Base-by-base conservation (phyloP, 1,140 invertebrate species). In the Rhyacophila brunnea region DNA sequence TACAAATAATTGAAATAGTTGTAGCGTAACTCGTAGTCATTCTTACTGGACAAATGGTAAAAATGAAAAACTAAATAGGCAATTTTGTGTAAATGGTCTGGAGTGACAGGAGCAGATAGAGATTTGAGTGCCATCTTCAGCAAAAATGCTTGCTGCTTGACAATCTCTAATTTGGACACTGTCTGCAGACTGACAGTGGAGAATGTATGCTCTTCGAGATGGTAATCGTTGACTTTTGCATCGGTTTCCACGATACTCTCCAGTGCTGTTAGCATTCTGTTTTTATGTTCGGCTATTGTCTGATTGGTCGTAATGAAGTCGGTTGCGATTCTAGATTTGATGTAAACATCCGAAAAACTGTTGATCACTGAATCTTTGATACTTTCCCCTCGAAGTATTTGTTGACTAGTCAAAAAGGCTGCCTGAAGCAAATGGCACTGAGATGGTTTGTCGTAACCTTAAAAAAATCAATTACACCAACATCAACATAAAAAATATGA, bases 271-370 rank as follows among this genome's bases (percentile, higher is more conserved):
- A 78, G 57, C 77, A 79, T 79, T 28, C 59, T 51, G 53, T 74
- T 78, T 62, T 79, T 79, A 64, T 70, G 73, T 70, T 78, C 74
- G 6, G 76, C 72, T 18, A 78, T 56, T 10, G 73, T 69, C 19
- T 66, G 63, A 54, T 71, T 72, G 42, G 67, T 71, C 3, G 70
- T 70, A n/a, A 71, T 65, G 60, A 83, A 82, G 58, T 82, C 81
- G 18, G 70, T 68, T 3, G 79, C 71, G 35, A 77, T 78, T 65
- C 82, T 77, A 0, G 82, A 80, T 68, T 84, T 87, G 14, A 88
- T 78, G 67, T 90, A 92, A 18, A 90, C 82, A 67, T 90, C 88
- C 1, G 78, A 70, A 62, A 86, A 86, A 36, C 83, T 79, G 20
- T 80, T 79, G 7, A 70, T 64, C 53, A 89, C 73, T 2, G 86